Conservation (phyloP, 2,113 vertebrate species). For the Dromaius novaehollandiae region DNA sequence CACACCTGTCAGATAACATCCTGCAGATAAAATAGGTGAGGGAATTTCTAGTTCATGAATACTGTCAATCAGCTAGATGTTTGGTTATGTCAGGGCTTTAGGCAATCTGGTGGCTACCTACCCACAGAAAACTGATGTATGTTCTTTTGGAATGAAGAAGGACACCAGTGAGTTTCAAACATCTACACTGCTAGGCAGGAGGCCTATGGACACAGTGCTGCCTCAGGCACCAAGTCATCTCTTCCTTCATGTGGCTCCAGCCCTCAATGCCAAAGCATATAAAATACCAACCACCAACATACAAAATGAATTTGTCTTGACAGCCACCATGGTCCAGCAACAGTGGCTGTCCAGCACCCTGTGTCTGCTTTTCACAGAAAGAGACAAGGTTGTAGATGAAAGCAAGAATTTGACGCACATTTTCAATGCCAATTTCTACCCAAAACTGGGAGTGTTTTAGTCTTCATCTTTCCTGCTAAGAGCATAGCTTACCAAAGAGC, state of each 20-base stretch:
- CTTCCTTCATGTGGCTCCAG: background rate
- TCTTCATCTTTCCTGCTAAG: background rate
- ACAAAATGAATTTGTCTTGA: background rate
- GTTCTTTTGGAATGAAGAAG: background rate
- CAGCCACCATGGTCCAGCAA: background rate
- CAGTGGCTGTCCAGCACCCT: background rate
- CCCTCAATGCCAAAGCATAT: background rate
- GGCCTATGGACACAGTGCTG: background rate
- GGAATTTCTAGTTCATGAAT: background rate
- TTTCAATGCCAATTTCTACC: background rate
- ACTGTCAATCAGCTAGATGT: background rate
- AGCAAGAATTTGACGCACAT: background rate
- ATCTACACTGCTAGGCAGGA: background rate
- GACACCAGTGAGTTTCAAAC: background rate
- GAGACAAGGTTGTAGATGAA: background rate
- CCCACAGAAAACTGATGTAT: background rate
- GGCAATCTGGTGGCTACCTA: background rate
- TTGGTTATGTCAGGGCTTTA: background rate
- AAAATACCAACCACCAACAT: background rate
- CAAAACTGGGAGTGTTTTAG: background rate
- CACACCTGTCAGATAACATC: background rate
- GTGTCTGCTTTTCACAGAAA: background rate
- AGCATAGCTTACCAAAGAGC: background rate
- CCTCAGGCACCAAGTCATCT: background rate
- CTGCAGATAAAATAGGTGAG: background rate